Conservation (phyloP, 1,140 invertebrate genomes). For the Platorchestia sp. region DNA sequence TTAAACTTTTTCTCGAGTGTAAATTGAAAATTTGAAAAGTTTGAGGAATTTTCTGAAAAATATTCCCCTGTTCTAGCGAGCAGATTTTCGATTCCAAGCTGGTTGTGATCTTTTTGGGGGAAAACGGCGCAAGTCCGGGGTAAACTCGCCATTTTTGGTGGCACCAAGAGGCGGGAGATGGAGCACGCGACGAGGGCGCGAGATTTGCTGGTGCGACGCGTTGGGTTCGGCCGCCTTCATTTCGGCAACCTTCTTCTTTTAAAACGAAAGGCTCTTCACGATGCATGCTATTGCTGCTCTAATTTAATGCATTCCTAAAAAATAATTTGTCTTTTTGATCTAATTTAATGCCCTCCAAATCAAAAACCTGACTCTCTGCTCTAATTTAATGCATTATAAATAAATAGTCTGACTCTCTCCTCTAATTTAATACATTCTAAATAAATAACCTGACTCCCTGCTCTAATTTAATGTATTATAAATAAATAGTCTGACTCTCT, state of each 20-base stretch:
- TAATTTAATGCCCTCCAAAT: neutral
- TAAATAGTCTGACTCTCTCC: neutral
- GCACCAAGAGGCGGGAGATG: neutral
- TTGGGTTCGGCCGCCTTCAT: neutral
- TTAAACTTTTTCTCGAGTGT: slow-evolving; percentile 45
- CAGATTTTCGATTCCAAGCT: neutral
- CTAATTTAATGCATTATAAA: neutral
- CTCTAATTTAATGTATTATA: neutral
- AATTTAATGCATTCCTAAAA: neutral
- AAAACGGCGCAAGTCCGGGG: neutral
- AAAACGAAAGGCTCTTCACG: neutral
- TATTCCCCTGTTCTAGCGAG: slow-evolving; percentile 18
- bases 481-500: neutral
- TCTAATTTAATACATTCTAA: neutral
- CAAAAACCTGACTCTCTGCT: neutral
- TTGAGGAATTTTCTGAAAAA: neutral
- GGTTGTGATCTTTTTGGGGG: slow-evolving; percentile 15
- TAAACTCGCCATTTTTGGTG: neutral
- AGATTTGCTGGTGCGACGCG: neutral
- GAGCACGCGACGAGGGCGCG: neutral
- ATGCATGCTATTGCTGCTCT: neutral
- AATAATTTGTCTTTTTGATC: neutral
- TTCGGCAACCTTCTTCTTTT: neutral
- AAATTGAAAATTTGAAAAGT: slow-evolving; percentile 43
- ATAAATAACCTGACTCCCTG: neutral